A percentile compares a stretch with the other conserved stretches of the same genome.
phyloP scores from a whole-genome alignment of 2,888 invertebrate genomes.

The Netelia virgata region DNA sequence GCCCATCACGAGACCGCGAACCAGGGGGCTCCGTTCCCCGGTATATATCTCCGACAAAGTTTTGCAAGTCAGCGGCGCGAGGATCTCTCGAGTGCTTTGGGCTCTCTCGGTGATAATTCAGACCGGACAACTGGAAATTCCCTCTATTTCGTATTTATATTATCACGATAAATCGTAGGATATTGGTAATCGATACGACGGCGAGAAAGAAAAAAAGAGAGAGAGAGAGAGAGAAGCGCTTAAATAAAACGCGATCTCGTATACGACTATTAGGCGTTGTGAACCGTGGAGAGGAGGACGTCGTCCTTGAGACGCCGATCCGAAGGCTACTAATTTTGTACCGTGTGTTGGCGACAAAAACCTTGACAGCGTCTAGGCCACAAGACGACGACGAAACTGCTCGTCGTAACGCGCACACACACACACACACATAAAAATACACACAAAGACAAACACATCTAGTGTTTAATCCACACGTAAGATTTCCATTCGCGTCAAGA shows the following conservation, averaged over 20 bases:
- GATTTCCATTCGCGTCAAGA: too few species aligned
- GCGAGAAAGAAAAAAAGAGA: not conserved
- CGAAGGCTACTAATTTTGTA: conserved; percentile 36
- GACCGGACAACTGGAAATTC: conserved; percentile 57
- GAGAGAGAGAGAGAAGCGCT: not conserved
- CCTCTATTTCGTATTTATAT: conserved; percentile 21
- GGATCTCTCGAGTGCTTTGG: not conserved
- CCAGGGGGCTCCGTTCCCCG: not conserved
- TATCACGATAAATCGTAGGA: conserved; percentile 40
- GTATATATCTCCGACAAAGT: conserved; percentile 39
- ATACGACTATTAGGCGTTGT: conserved; percentile 28
- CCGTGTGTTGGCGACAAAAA: conserved; percentile 17
- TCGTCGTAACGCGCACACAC: too few species aligned
- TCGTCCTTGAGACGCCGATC: conserved; percentile 58
- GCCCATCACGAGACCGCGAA: conserved; percentile 1
- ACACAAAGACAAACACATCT: too few species aligned
- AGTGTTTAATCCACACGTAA: too few species aligned
- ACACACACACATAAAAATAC: too few species aligned
- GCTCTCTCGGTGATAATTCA: conserved; percentile 54
- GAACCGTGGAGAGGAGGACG: conserved; percentile 25
- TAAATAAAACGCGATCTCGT: conserved; percentile 16
- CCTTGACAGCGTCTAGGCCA: conserved; percentile 58
- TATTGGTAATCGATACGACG: conserved; percentile 52
- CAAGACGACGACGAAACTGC: conserved; percentile 34
- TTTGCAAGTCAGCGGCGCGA: conserved; percentile 31